Evolutionary conservation across 2,113 vertebrate genomes (phyloP).

Genomic region (Panthera tigris): DNA sequence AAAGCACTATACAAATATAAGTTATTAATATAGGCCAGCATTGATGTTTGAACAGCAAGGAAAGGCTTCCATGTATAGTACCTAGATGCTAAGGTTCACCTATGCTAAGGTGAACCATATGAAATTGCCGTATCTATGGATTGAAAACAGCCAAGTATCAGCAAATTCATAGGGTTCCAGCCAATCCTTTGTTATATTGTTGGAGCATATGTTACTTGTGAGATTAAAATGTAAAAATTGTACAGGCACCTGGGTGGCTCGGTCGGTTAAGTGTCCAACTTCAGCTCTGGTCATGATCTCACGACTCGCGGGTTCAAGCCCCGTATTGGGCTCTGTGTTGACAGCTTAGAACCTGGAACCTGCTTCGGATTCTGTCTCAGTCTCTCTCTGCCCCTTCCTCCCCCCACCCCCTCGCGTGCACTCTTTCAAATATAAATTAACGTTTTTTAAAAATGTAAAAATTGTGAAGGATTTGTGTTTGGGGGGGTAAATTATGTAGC

Average conservation of each 20-base stretch:
- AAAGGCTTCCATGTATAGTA: neutral
- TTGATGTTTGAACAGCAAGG: neutral
- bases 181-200: conserved; percentile 35
- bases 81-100: too few species aligned
- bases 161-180: neutral
- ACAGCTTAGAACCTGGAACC: too few species aligned
- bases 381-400: too few species aligned
- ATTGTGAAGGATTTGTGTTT: neutral
- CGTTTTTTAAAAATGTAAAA: neutral
- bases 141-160: neutral
- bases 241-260: too few species aligned
- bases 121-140: neutral
- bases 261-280: too few species aligned
- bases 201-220: conserved; percentile 20
- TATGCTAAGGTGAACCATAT: neutral
- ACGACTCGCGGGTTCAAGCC: too few species aligned
- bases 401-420: too few species aligned
- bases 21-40: conserved; percentile 55
- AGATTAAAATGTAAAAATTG: conserved; percentile 27
- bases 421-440: too few species aligned
- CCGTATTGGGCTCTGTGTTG: too few species aligned
- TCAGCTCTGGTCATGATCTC: too few species aligned
- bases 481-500: neutral
- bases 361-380: too few species aligned
- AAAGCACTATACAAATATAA: conserved; percentile 47